Evolutionary conservation across 2,113 vertebrate species (phyloP), one percentile per base, ranked within the genome.

Genomic region (Colius striatus): DNA sequence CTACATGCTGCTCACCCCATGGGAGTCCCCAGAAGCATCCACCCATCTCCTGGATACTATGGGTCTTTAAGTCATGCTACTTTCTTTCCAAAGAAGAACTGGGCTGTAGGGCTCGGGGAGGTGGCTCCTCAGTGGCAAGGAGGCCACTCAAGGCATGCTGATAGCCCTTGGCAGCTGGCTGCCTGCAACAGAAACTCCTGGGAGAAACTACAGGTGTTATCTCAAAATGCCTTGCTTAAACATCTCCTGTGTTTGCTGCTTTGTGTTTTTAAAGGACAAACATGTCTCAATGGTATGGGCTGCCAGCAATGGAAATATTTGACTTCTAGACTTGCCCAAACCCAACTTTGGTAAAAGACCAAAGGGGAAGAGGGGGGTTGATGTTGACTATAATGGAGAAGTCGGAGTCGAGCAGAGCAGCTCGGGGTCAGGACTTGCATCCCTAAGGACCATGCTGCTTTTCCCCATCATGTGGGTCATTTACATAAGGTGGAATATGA

Each of bases 1-100:
- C 38, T 29, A 8, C 25, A 11, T 0, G 1, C 61, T 45, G 30
- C 10, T 71, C 20, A 23, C 13, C 9, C 43, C 7, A 1, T 2
- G n/a, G 43, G 8, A 30, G 9, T 79, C 26, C 27, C 68, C 55
- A 77, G 58, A n/a, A 43, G 4, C 1, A 3, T 43, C 58, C 8
- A 7, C 15, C 38, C 58, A 25, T 34, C 19, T 63, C 72, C 27
- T 4, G 3, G 25, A 5, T 45, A 25, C 9, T 50, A 26, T 7
- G 20, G 18, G n/a, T 72, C 58, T 89, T 58, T 23, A 27, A 23
- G 18, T 16, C 0, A 0, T 16, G 32, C 29, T 2, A 3, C 19
- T 70, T 63, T 23, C 38, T 61, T 14, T 66, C 10, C 51, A 3
- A 27, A 72, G 65, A 71, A 62, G 11, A 81, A 84, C 57, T 8